These are phyloP conservation scores for Pristionchus japonicus DNA, from an alignment of 2,888 invertebrate species.

Conservation along the genomic window DNA sequence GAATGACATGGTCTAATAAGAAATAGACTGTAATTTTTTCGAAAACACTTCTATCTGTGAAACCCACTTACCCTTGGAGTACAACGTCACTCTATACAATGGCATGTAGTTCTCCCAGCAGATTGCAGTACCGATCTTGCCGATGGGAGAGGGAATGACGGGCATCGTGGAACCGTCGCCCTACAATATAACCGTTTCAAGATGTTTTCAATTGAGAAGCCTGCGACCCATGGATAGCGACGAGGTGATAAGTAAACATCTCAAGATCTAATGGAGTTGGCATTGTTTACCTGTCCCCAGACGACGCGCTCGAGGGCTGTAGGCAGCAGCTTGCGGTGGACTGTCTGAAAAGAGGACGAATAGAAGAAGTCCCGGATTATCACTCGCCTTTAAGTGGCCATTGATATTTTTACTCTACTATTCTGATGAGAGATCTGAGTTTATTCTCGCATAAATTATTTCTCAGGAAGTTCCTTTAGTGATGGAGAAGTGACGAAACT, in stretches of 20 bases:
- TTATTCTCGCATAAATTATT: neutral
- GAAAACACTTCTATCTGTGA: neutral
- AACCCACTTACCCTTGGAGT: constrained; percentile 54
- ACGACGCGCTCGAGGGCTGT: constrained; percentile 70
- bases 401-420: too few relatives aligned
- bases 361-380: neutral
- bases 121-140: constrained; percentile 67
- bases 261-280: too few relatives aligned
- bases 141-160: constrained; percentile 62
- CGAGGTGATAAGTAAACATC: too few relatives aligned
- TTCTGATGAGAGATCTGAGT: neutral
- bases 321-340: constrained; percentile 69
- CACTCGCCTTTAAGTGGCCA: too few relatives aligned
- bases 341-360: constrained; percentile 52
- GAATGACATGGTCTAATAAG: neutral
- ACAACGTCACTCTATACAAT: constrained; percentile 60
- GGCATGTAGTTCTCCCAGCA: constrained; percentile 74
- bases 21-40: too few relatives aligned
- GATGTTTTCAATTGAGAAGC: too few relatives aligned
- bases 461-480: neutral
- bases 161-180: constrained; percentile 70
- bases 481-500: neutral
- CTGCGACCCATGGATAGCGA: too few relatives aligned
- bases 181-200: too few relatives aligned
- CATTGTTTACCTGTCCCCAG: too few relatives aligned